Conservation (phyloP, 2,888 invertebrate genomes). For the Cistogaster globosa region DNA sequence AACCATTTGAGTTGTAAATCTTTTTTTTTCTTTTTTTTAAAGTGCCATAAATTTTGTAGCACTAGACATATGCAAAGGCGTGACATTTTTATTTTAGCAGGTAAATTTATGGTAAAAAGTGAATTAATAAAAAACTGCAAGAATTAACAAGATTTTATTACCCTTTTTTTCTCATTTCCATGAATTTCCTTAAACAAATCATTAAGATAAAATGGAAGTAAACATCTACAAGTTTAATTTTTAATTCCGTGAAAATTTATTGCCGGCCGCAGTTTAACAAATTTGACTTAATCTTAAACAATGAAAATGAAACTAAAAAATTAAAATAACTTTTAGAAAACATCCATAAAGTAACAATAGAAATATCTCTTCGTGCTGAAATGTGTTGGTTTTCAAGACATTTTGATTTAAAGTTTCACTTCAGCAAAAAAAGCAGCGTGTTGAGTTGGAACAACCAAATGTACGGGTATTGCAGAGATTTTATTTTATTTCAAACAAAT, state of each 20-base stretch:
- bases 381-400: conserved; percentile 6
- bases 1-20: conserved; percentile 60
- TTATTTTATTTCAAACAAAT: no score
- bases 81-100: conserved; percentile 76
- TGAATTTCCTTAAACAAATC: conserved; percentile 57
- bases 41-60: conserved; percentile 76
- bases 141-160: conserved; percentile 61
- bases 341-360: conserved; percentile 39
- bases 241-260: conserved; percentile 80
- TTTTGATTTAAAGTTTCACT: conserved; percentile 15
- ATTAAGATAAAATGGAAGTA: conserved; percentile 52
- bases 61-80: conserved; percentile 80
- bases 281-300: conserved; percentile 77
- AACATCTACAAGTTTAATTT: conserved; percentile 76
- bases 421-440: neutral
- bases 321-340: conserved; percentile 10
- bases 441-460: neutral
- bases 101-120: conserved; percentile 76
- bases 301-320: conserved; percentile 66
- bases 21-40: conserved; percentile 46
- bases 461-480: no score
- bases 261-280: conserved; percentile 74
- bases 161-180: conserved; percentile 40
- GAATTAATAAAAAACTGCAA: conserved; percentile 45
- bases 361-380: conserved; percentile 35